Evolutionary conservation across 1,140 invertebrate species (phyloP), one percentile per base, ranked within the genome.

Genomic region (Drosophila rhopaloa): DNA sequence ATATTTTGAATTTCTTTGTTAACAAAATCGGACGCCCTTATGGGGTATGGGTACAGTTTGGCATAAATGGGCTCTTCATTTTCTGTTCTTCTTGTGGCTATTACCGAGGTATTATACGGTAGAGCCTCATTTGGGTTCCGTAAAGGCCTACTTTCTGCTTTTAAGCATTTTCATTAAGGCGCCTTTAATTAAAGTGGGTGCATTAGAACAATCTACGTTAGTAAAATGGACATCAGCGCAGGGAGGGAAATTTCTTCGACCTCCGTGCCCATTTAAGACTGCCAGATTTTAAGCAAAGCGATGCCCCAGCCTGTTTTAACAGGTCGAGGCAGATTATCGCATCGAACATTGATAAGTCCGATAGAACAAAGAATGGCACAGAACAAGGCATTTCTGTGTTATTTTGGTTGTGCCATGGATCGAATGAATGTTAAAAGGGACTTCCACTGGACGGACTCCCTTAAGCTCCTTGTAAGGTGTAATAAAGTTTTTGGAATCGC

Each of bases 371-470:
- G 35, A 38, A 38, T 38, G 35, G 38, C 5, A 19, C 19, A 11
- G 6, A 53, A 53, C 51, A 11, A 53, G 10, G 9, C 32, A 40
- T 54, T 54, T 54, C 16, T 40, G 10, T 19, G 32, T 54, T 6
- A 54, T 54, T 13, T 10, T 11, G 51, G 8, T 37, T 7, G 5
- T 53, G 50, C 14, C 50, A 11, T 53, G 14, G 10, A 38, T 53
- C 11, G 50, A 38, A 2, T 55, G 53, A 13, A 41, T 55, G 0
- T 2, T 27, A 9, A 56, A 56, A 3, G 35, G 37, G 9, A 11
- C 1, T 13, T 55, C 19, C 14, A 55, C 53, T 4, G 41, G 10
- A 37, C 35, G 14, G 2, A 44, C 43, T 16, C 43, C 14, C 16
- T 44, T 44, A 1, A 44, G 5, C 24, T 2, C 24, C 24, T 24